A percentile compares a stretch with the other conserved stretches of the same genome.
These are phyloP conservation scores for Cololabis saira DNA, from an alignment of 2,113 vertebrate species.

Conservation along the genomic window DNA sequence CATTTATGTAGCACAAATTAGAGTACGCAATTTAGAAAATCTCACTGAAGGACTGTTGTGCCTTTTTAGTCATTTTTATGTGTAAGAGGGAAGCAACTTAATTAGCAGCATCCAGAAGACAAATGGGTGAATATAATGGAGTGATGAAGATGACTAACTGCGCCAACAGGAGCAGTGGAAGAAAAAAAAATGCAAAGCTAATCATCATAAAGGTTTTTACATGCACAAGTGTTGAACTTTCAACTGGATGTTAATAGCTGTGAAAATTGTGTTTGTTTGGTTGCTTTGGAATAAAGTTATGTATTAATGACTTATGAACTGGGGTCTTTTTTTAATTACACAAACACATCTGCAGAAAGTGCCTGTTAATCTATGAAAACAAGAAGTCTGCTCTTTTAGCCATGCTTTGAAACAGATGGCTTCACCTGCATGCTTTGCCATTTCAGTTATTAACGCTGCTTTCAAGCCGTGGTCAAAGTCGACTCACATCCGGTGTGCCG, in stretches of 20 bases:
- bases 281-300: constrained; percentile 47
- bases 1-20: neutral
- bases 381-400: neutral
- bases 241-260: constrained; percentile 11
- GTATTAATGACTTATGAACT: constrained; percentile 9
- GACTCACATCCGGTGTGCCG: neutral
- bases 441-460: neutral
- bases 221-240: neutral
- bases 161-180: neutral
- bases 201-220: neutral
- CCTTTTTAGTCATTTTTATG: constrained; percentile 12
- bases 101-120: neutral
- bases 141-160: neutral
- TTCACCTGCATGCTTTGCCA: neutral
- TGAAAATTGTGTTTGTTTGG: constrained; percentile 26
- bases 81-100: neutral
- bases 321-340: neutral
- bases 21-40: neutral
- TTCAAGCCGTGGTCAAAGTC: neutral
- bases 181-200: neutral
- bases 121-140: neutral
- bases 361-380: neutral
- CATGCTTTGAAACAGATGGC: neutral
- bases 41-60: neutral
- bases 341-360: neutral